These are phyloP conservation scores for Ophion obscuratus DNA, from an alignment of 2,888 invertebrate species.

Conservation along the genomic window DNA sequence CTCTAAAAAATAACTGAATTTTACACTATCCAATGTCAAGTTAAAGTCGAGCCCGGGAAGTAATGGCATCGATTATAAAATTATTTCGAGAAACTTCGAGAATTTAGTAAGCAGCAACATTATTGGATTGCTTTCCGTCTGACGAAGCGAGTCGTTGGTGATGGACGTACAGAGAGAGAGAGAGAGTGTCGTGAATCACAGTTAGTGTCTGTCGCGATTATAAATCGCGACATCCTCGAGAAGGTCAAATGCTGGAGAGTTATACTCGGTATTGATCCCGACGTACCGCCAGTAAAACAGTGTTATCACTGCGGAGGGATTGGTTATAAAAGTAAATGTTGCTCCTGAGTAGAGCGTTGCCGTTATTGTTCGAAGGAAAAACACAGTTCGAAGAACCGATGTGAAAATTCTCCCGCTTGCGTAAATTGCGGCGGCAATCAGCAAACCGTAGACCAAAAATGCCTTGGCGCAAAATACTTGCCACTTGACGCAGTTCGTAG, in stretches of 20 bases:
- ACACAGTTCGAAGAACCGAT: too few relatives aligned
- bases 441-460: neutral
- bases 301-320: slow-evolving; percentile 4
- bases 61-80: too few relatives aligned
- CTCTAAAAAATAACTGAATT: too few relatives aligned
- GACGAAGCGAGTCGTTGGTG: neutral
- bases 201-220: neutral
- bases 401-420: too few relatives aligned
- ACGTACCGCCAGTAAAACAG: neutral
- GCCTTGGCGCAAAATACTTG: neutral
- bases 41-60: too few relatives aligned
- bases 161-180: neutral
- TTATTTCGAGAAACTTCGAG: too few relatives aligned
- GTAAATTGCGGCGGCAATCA: neutral
- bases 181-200: neutral
- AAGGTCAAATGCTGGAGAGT: slow-evolving; percentile 16
- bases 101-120: too few relatives aligned
- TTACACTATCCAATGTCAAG: too few relatives aligned
- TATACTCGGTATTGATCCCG: neutral
- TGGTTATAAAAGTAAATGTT: too few relatives aligned
- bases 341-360: too few relatives aligned
- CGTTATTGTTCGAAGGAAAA: too few relatives aligned
- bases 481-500: too few relatives aligned
- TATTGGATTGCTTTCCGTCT: neutral
- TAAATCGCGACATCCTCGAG: neutral